These are phyloP conservation scores for Xanthorhoe spadicearia DNA, from an alignment of 2,888 invertebrate genomes.

Conservation along the genomic window DNA sequence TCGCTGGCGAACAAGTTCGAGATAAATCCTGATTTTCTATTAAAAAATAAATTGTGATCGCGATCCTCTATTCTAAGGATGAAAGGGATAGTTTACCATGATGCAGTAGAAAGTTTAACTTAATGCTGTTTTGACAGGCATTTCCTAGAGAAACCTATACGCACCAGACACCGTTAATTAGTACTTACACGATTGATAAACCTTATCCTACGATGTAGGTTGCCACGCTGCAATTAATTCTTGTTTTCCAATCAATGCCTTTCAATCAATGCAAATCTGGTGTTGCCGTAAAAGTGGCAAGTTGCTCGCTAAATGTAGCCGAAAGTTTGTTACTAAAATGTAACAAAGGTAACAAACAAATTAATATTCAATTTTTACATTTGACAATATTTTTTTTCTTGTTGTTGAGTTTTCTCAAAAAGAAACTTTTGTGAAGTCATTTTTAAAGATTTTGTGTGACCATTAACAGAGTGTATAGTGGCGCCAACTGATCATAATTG, in stretches of 20 bases:
- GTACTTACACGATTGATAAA: constrained; percentile 35
- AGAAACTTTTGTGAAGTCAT: too few relatives aligned
- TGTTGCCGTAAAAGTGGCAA: constrained; percentile 21
- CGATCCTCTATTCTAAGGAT: not conserved
- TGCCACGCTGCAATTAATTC: constrained; percentile 38
- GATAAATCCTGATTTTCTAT: too few relatives aligned
- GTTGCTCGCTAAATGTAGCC: not conserved
- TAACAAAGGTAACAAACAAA: too few relatives aligned
- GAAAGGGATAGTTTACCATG: not conserved
- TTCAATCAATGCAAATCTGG: constrained; percentile 46
- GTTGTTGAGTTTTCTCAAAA: too few relatives aligned
- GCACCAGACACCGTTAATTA: constrained; percentile 34
- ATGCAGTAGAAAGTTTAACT: constrained; percentile 13
- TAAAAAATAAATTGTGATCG: too few relatives aligned
- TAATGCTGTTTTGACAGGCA: constrained; percentile 27
- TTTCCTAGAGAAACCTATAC: constrained; percentile 32
- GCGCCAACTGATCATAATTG: too few relatives aligned
- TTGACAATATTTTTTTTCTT: too few relatives aligned
- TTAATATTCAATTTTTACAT: too few relatives aligned
- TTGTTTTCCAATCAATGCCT: constrained; percentile 44
- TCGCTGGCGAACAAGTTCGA: too few relatives aligned
- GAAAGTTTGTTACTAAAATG: not conserved
- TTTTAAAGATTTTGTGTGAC: too few relatives aligned
- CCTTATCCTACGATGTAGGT: constrained; percentile 40
- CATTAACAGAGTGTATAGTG: too few relatives aligned